Evolutionary conservation across 2,888 invertebrate genomes (phyloP), one percentile per base, ranked within the genome.

Genomic region (Mesorhabditis spiculigera): DNA sequence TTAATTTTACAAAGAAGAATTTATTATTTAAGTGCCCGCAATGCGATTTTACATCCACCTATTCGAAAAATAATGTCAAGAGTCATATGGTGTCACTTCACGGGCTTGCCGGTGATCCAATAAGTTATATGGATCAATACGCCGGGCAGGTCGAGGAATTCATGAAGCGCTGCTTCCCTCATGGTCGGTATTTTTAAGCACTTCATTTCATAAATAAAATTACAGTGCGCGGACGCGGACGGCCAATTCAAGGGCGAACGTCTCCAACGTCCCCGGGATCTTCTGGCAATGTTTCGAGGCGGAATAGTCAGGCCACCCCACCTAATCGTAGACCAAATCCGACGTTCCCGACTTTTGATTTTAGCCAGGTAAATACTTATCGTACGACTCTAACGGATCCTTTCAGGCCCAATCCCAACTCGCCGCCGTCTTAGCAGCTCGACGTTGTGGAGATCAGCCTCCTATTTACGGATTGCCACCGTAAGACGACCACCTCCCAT

Each of bases 31-130:
- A 50, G 69, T 81, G 81, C 66, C 81, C 81, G 5, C 75, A 75
- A 16, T 81, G 81, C 68, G 81, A 81, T 71, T 81, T 81, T 73
- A 81, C 81, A 5, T 82, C 81, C 10, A 81, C 81, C 16, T 81
- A 81, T 69, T 82, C 82, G 44, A 81, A 85, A 70, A 85, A 85
- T 76, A 85, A 85, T 71, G 85, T 85, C 64, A 85, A 85, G 66
- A 78, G 78, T 74, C 85, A 85, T 71, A 85, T 85, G 84, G 85
- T 85, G 43, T 85, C 85, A 13, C 77, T 85, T 63, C 85, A 85
- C 70, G 83, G 82, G 68, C 70, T 85, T 50, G 83, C 84, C 64
- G 79, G 79, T 43, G 85, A 85, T 67, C 85, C 85, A 5, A 83
- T 85, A 73, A 79, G 79, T 44, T 83, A 82, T 75, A 85, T 85